Evolutionary conservation across 64 coral and sea anemone species (phyloP).

Genomic region (Astreopora myriophthalma): DNA sequence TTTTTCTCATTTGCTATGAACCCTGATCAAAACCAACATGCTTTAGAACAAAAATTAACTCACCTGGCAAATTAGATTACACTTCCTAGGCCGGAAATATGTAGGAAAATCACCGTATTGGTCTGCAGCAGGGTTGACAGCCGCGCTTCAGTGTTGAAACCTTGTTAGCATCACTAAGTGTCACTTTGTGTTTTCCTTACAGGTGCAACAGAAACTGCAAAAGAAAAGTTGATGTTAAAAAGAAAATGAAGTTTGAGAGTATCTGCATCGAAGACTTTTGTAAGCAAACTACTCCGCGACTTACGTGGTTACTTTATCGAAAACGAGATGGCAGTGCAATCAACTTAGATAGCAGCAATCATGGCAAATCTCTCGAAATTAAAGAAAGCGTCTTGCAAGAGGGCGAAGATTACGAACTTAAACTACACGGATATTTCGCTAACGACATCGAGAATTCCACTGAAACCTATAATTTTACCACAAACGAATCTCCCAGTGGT

Average conservation of each 20-base stretch:
- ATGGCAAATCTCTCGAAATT: background rate
- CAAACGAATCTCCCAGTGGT: constrained; percentile 47
- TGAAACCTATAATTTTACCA: background rate
- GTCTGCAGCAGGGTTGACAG: background rate
- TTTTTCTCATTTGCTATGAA: too few relatives aligned
- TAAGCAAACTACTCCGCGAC: background rate
- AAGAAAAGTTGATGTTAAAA: background rate
- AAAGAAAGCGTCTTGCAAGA: background rate
- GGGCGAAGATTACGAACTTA: background rate
- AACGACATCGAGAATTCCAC: background rate
- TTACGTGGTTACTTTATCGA: background rate
- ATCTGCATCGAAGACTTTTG: background rate
- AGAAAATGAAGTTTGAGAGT: background rate
- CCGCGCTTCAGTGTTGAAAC: background rate
- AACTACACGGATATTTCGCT: background rate
- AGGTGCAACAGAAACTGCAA: constrained; percentile 45
- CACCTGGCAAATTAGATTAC: background rate
- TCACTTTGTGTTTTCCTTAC: background rate
- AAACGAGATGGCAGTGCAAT: background rate
- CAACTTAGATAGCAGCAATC: background rate
- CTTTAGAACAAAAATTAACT: too few relatives aligned
- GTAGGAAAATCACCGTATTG: background rate
- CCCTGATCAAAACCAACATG: too few relatives aligned
- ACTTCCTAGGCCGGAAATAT: too few relatives aligned
- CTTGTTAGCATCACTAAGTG: background rate